A percentile compares a stretch with the other conserved stretches of the same genome.
Conservation (phyloP, 2,113 vertebrate species). For the Nicator chloris region DNA sequence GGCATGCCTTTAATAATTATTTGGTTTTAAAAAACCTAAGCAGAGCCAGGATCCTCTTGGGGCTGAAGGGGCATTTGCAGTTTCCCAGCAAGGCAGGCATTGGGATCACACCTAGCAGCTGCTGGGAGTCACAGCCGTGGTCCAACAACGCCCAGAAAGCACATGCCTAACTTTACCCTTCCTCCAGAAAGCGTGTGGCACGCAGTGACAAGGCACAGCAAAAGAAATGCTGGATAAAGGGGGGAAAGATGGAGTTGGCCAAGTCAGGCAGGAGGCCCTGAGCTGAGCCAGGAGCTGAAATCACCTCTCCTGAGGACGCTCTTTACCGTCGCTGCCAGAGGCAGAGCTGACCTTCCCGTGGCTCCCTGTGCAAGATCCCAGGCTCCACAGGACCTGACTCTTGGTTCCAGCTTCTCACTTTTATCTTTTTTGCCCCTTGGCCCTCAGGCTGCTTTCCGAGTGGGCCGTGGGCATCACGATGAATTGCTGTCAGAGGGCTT, state of each 20-base stretch:
- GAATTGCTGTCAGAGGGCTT: background rate
- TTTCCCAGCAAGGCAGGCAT: background rate
- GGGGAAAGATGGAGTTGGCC: background rate
- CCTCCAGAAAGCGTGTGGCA: background rate
- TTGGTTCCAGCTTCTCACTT: background rate
- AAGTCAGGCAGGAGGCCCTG: constrained; percentile 2
- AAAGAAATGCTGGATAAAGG: background rate
- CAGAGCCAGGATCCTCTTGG: background rate
- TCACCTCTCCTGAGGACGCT: background rate
- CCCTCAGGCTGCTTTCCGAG: accelerated
- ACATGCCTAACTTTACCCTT: background rate
- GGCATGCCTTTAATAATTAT: background rate
- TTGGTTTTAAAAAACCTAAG: background rate
- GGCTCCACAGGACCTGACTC: background rate
- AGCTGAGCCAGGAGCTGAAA: constrained; percentile 38
- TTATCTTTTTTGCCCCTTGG: background rate
- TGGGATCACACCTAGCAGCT: background rate
- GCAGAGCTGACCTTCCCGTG: background rate
- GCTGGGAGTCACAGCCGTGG: background rate
- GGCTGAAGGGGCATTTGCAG: background rate
- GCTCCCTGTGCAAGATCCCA: background rate
- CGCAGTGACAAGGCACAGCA: background rate
- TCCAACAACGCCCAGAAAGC: background rate
- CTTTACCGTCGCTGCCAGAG: background rate
- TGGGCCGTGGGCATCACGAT: background rate